Evolutionary conservation across 1,140 invertebrate species (phyloP), one percentile per base, ranked within the genome.

Genomic region (Drosophila teissieri): DNA sequence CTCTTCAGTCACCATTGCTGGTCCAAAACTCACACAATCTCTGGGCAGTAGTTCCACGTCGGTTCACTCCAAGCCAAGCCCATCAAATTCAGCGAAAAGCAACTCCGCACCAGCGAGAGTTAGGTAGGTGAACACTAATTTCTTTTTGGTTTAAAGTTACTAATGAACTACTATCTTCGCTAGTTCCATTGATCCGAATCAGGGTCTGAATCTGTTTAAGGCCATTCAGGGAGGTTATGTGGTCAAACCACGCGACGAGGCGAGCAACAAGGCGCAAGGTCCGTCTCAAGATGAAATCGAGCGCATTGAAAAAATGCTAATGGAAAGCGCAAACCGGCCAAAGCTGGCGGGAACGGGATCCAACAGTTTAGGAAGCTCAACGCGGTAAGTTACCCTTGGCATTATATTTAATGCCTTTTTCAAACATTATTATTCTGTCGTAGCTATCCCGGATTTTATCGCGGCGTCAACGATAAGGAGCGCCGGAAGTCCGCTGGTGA

Each of bases 171-270:
- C 15, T 12, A 3, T 15, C n/a, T 58, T 17, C 42, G 58, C 15
- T 57, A 92, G 86, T 64, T 92, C 82, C 92, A 94, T 83, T 83
- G 92, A 92, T 73, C 92, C 92, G 5, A 91, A 85, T 73, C 92
- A 92, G 69, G 85, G 91, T 6, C 77, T 92, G 0, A 92, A 92
- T 74, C 64, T 92, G 2, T 92, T 90, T 53, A 94, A 95, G 67
- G 95, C 95, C 15, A 95, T 94, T 27, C 95, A 95, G 93, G 96
- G 96, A 7, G 94, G 96, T 65, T 97, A 96, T 92, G 95, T 96
- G 44, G 96, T 96, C 11, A 96, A 96, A 84, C 95, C 96, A 17
- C 95, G 95, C 91, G 96, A 96, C 82, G 96, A 96, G 79, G 95
- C 95, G 62, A 95, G 94, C 83, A 94, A 95, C 44, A 95, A 95